Conservation (phyloP, 1,140 invertebrate genomes). For the Notospermus geniculatus region DNA sequence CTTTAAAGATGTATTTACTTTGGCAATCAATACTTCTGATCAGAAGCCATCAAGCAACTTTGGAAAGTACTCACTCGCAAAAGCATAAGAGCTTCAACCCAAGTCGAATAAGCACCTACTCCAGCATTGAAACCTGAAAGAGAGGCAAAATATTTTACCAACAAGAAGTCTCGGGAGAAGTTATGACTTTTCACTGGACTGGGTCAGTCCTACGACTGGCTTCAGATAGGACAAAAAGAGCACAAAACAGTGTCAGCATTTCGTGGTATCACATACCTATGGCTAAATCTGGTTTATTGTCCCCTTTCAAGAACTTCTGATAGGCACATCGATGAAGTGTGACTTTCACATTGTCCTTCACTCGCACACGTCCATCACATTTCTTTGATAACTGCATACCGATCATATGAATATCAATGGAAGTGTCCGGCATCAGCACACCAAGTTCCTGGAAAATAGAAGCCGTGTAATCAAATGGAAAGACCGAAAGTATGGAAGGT, state of each 20-base stretch:
- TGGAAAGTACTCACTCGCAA: no score
- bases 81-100: conserved; percentile 8
- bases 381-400: conserved; percentile 19
- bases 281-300: conserved; percentile 19
- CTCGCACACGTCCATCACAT: conserved; percentile 9
- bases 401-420: conserved; percentile 21
- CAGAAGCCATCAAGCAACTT: no score
- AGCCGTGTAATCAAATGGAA: no score
- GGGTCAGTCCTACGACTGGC: no score
- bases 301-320: conserved; percentile 15
- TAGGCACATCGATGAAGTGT: conserved; percentile 19
- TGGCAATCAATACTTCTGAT: no score
- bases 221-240: no score
- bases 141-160: no score
- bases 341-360: conserved; percentile 19
- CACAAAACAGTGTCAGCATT: no score
- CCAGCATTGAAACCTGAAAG: conserved; percentile 34
- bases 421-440: conserved; percentile 11
- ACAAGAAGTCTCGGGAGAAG: no score
- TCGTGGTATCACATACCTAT: conserved; percentile 27
- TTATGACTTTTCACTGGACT: no score
- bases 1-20: no score
- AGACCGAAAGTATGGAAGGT: no score
- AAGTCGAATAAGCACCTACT: conserved; percentile 27
- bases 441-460: conserved; percentile 22